Evolutionary conservation across 2,888 invertebrate genomes (phyloP).

Genomic region (Morpho deidamia): DNA sequence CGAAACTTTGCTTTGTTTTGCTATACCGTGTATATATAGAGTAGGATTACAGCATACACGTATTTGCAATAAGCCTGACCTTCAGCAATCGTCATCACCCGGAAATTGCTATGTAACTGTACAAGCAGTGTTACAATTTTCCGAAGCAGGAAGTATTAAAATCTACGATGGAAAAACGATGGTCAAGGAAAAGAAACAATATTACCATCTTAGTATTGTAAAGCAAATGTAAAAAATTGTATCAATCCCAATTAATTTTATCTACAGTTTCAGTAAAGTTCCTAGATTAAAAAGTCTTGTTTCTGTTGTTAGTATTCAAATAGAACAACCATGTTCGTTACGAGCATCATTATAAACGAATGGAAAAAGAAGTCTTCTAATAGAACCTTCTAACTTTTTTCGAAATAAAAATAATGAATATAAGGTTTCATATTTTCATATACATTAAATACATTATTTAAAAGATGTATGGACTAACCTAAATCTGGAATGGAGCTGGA

Average conservation of each 20-base stretch:
- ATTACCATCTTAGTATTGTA: slow-evolving; percentile 22
- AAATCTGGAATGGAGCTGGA: slow-evolving; percentile 93
- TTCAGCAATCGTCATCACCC: slow-evolving; percentile 62
- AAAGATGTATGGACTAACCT: slow-evolving; percentile 78
- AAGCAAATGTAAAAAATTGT: background rate
- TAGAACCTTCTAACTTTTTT: too few species aligned
- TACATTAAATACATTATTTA: too few species aligned
- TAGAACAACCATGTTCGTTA: too few species aligned
- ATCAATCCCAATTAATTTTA: background rate
- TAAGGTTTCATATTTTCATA: too few species aligned
- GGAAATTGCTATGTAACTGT: slow-evolving; percentile 60
- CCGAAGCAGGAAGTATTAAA: slow-evolving; percentile 67
- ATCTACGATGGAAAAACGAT: slow-evolving; percentile 50
- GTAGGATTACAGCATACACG: slow-evolving; percentile 33
- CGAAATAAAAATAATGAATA: too few species aligned
- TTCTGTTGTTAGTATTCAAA: too few species aligned
- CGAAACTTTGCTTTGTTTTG: slow-evolving; percentile 18
- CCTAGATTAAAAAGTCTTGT: too few species aligned
- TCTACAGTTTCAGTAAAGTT: background rate
- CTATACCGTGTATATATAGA: background rate
- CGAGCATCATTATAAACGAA: too few species aligned
- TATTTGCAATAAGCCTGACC: slow-evolving; percentile 50
- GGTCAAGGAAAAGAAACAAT: slow-evolving; percentile 63
- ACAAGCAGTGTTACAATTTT: slow-evolving; percentile 68
- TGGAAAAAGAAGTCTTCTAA: too few species aligned